A percentile compares a stretch with the other conserved stretches of the same genome.
Conservation (phyloP, 2,113 vertebrate species). For the Cyanoderma ruficeps region DNA sequence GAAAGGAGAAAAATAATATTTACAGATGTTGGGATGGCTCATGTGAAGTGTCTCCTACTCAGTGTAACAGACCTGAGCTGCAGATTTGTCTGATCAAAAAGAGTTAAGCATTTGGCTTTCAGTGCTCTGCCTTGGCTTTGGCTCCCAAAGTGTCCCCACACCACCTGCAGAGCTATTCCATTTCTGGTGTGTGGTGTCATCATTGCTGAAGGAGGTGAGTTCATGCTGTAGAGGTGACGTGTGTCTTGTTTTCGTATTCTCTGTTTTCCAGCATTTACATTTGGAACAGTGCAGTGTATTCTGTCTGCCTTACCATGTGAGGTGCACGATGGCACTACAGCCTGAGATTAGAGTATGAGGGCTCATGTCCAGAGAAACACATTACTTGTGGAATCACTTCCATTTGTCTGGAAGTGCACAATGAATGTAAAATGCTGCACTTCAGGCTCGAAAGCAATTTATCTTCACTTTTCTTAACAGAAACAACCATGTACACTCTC, state of each 20-base stretch:
- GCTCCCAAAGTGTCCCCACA: not conserved
- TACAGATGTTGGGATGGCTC: not conserved
- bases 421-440: not conserved
- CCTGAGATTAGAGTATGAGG: not conserved
- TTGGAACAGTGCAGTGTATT: not conserved
- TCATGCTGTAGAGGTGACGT: not conserved
- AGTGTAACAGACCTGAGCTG: not conserved
- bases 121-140: not conserved
- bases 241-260: not conserved
- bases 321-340: not conserved
- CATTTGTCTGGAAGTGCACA: not conserved
- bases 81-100: not conserved
- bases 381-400: not conserved
- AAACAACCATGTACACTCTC: not conserved
- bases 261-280: not conserved
- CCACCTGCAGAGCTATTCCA: not conserved
- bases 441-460: not conserved
- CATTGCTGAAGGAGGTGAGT: not conserved
- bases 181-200: not conserved
- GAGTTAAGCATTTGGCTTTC: not conserved
- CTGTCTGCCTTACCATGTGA: not conserved
- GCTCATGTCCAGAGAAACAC: not conserved
- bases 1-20: not conserved
- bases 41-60: not conserved
- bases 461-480: not conserved